Base-by-base conservation (phyloP, 2,797 vertebrate species). In the Acipenser ruthenus region DNA sequence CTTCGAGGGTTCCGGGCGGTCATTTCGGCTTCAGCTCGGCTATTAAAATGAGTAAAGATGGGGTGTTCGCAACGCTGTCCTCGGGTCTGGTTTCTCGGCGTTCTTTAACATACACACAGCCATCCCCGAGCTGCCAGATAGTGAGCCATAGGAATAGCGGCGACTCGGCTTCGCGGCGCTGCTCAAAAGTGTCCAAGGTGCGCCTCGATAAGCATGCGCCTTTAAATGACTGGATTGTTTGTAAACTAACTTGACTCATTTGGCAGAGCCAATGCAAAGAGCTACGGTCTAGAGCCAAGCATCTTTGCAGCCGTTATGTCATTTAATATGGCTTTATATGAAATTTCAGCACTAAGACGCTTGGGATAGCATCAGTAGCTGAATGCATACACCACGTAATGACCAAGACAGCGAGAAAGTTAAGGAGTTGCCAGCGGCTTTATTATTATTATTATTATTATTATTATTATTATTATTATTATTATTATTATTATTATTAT, bases 291-390 rank as follows among this genome's bases (percentile, higher is more conserved):
- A 37, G 23, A 37, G 23, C 23, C 23, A 37, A 37, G 23, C 23
- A 4, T 37, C 23, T 37, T 37, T 37, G 23, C 23, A 37, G 23
- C 23, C 23, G 23, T 37, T 37, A 4, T 37, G 23, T 37, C 23
- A 37, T 37, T 37, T 37, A 37, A 37, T 37, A 37, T 37, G 23
- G 23, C 0, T 37, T 37, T 37, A 37, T 10, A 66, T 50, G 64
- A 70, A 69, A 80, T 84, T 91, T 91, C 89, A 91, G 89, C 89
- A 91, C 89, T 86, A 82, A 86, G 79, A 81, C 71, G 70, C 67
- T 64, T 88, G 86, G 89, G 88, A 90, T 87, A 90, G 88, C 88
- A 37, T 37, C 23, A 37, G 23, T 37, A 37, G 23, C 23, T 4
- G 23, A 37, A 37, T 37, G 4, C 23, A 4, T 37, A 37, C 23